Evolutionary conservation across 2,113 vertebrate species (phyloP).

Genomic region (Pseudopodoces humilis): DNA sequence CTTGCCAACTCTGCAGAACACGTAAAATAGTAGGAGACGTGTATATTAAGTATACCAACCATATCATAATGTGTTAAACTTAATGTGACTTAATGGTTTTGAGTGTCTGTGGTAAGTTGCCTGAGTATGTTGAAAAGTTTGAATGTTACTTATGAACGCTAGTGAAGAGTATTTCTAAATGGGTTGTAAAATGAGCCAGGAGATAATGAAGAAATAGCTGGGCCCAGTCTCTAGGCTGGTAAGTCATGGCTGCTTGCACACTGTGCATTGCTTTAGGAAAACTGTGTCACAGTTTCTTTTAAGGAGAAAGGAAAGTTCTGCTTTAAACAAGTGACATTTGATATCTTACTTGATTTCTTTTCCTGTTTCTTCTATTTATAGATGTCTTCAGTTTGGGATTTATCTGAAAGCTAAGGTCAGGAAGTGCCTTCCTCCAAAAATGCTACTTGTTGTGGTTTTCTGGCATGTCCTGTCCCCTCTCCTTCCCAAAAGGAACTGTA

Average conservation of each 20-base stretch:
- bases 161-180: not conserved
- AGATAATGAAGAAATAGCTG: not conserved
- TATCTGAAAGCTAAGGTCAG: slow-evolving; percentile 42
- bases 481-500: not conserved
- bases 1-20: not conserved
- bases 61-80: not conserved
- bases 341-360: slow-evolving; percentile 22
- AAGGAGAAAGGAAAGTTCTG: not conserved
- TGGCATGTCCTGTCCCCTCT: slow-evolving; percentile 11
- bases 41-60: not conserved
- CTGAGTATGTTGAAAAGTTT: not conserved
- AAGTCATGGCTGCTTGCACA: not conserved
- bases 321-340: not conserved
- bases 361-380: slow-evolving; percentile 42
- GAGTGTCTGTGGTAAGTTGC: not conserved
- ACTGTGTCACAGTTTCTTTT: not conserved
- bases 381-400: slow-evolving; percentile 17
- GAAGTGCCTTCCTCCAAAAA: slow-evolving; percentile 40
- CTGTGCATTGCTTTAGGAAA: not conserved
- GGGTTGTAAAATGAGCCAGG: not conserved
- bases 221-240: not conserved
- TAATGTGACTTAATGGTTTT: not conserved
- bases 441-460: slow-evolving; percentile 48
- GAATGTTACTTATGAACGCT: not conserved
- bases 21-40: accelerated